Conservation (phyloP, 2,888 invertebrate species). For the Lepeophtheirus nordmannii region DNA sequence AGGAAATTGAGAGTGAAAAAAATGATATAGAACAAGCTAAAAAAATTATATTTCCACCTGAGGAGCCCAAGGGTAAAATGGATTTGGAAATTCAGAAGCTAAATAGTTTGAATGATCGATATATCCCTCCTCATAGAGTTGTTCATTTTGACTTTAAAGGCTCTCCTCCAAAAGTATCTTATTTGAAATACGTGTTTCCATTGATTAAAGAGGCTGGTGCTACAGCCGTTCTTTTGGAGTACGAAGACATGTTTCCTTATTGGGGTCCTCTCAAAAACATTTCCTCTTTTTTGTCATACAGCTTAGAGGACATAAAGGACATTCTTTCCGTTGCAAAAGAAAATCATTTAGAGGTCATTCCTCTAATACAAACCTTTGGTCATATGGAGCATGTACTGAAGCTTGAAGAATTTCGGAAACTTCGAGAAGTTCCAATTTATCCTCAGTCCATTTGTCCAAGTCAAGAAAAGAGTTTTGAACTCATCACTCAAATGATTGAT, state of each 20-base stretch:
- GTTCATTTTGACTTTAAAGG: slow-evolving; percentile 42
- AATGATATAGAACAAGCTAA: not conserved
- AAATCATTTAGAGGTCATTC: slow-evolving; percentile 41
- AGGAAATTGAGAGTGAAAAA: not conserved
- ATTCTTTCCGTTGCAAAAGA: slow-evolving; percentile 32
- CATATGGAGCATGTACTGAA: slow-evolving; percentile 55
- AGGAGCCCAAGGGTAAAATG: not conserved
- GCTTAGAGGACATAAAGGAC: slow-evolving; percentile 29
- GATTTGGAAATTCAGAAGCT: not conserved
- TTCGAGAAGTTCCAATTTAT: slow-evolving; percentile 50
- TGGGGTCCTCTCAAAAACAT: slow-evolving; percentile 35
- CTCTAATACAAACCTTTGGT: slow-evolving; percentile 41
- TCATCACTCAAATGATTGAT: slow-evolving; percentile 33
- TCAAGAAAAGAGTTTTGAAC: slow-evolving; percentile 32
- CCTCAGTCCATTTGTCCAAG: slow-evolving; percentile 45
- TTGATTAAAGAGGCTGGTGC: slow-evolving; percentile 31
- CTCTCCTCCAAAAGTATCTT: slow-evolving; percentile 38
- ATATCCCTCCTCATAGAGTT: slow-evolving; percentile 28
- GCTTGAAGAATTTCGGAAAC: slow-evolving; percentile 46
- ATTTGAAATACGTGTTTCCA: slow-evolving; percentile 30
- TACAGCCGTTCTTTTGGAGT: slow-evolving; percentile 44
- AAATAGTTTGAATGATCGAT: not conserved
- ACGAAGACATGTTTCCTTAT: slow-evolving; percentile 48
- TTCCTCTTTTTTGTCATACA: slow-evolving; percentile 35
- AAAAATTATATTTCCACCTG: not conserved